phyloP scores from a whole-genome alignment of 2,888 invertebrate genomes.

The Siphlonurus alternatus region DNA sequence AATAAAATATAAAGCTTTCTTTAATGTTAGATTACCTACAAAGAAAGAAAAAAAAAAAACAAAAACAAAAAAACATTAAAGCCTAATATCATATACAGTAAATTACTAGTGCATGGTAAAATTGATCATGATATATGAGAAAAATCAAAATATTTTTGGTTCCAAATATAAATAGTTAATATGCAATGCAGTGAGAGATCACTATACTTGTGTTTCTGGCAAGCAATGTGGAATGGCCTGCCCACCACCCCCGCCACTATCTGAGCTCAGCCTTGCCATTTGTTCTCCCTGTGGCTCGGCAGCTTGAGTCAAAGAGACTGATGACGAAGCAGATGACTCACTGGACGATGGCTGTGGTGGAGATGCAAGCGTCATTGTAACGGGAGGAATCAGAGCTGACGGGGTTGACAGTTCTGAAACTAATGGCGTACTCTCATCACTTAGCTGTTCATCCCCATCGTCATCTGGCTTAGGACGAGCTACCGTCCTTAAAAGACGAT shows the following conservation, averaged over 20 bases:
- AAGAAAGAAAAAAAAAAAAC: too few species aligned
- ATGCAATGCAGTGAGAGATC: too few species aligned
- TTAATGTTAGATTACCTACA: too few species aligned
- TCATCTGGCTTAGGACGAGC: conserved; percentile 5
- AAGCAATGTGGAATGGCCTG: neutral
- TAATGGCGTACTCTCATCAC: conserved; percentile 52
- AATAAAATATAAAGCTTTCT: too few species aligned
- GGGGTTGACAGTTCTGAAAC: conserved; percentile 33
- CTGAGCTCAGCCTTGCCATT: neutral
- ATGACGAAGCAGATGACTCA: neutral
- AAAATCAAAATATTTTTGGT: too few species aligned
- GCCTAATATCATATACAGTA: too few species aligned
- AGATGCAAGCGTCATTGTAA: neutral
- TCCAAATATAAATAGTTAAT: too few species aligned
- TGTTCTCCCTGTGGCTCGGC: neutral
- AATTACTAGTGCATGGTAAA: too few species aligned
- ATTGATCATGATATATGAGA: too few species aligned
- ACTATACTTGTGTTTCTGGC: neutral
- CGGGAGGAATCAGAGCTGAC: conserved; percentile 11
- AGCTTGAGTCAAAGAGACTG: neutral
- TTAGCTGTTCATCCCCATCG: conserved; percentile 24
- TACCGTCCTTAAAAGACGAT: neutral
- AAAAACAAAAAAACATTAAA: too few species aligned
- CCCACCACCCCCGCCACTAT: neutral
- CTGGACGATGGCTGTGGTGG: neutral